Evolutionary conservation across 2,888 invertebrate species (phyloP).

Genomic region (Aphidoletes aphidimyza): DNA sequence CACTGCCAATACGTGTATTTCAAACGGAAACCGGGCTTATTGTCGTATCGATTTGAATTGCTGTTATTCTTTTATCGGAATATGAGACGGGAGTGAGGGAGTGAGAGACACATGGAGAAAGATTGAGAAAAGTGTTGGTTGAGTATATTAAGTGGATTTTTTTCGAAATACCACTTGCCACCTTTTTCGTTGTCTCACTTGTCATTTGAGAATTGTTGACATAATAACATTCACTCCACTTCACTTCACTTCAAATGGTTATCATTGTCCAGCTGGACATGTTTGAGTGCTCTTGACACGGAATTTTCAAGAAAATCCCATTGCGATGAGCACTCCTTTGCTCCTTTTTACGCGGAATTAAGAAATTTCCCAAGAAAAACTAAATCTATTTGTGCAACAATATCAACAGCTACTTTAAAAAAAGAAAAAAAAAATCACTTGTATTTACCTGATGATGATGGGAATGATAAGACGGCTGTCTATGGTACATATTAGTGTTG

Average conservation of each 20-base stretch:
- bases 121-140: background rate
- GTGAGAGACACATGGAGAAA: no score
- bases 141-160: constrained; percentile 32
- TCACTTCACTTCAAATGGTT: no score
- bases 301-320: constrained; percentile 35
- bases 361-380: constrained; percentile 3
- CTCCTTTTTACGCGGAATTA: constrained; percentile 40
- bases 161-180: constrained; percentile 36
- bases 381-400: constrained; percentile 44
- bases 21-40: background rate
- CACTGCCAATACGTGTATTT: background rate
- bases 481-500: constrained; percentile 59
- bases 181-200: constrained; percentile 14
- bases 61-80: background rate
- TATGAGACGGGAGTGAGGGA: no score
- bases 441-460: constrained; percentile 58
- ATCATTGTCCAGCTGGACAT: constrained; percentile 30
- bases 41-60: background rate
- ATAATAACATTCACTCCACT: background rate
- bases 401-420: background rate
- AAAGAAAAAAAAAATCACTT: background rate
- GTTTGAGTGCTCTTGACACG: constrained; percentile 23
- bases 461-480: constrained; percentile 57
- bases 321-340: background rate
- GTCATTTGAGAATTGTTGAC: constrained; percentile 44